Percentiles rank a stretch among this genome's conserved stretches.
Evolutionary conservation across 2,113 vertebrate genomes (phyloP).

Genomic region (Marmota monax): DNA sequence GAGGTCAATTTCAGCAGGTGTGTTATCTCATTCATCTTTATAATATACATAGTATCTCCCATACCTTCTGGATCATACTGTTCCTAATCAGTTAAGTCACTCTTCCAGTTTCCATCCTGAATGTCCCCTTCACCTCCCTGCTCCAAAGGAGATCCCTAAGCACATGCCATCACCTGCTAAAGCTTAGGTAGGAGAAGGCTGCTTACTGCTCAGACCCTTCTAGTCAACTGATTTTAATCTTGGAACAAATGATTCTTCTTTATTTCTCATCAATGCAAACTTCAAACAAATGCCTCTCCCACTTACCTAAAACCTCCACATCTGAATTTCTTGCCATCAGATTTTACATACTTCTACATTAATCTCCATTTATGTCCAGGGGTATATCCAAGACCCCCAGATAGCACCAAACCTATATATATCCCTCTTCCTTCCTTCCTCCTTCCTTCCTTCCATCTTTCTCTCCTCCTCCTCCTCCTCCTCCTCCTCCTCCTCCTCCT

Average conservation of each 20-base stretch:
- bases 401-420: too few relatives aligned
- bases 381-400: background rate
- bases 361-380: background rate
- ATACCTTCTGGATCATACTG: background rate
- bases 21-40: background rate
- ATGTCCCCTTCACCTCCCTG: background rate
- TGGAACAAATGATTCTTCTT: background rate
- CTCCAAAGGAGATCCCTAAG: background rate
- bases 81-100: background rate
- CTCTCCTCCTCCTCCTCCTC: too few relatives aligned
- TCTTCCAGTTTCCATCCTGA: background rate
- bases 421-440: too few relatives aligned
- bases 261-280: background rate
- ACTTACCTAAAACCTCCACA: background rate
- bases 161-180: too few relatives aligned
- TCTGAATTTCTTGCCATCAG: background rate
- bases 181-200: background rate
- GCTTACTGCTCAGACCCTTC: background rate
- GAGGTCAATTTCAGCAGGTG: background rate
- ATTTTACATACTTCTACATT: background rate
- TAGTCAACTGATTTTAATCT: background rate
- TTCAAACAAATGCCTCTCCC: background rate
- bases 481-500: accelerated
- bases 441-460: too few relatives aligned
- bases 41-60: background rate